These are phyloP conservation scores for Ptychochromis oligacanthus DNA, from an alignment of 2,113 vertebrate species.

Conservation along the genomic window DNA sequence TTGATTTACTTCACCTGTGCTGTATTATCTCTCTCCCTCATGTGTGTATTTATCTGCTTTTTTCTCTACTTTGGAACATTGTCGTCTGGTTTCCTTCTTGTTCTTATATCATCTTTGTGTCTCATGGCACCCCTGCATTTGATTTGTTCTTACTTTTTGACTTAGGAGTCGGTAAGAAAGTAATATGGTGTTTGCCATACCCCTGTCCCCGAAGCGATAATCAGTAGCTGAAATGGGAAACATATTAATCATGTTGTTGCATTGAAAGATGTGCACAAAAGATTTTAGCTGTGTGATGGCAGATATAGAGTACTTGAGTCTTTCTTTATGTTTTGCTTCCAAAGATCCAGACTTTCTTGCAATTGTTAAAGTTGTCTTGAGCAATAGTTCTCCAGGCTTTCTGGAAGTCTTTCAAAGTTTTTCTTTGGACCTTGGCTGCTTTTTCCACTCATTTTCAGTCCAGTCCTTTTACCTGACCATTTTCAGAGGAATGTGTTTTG, in stretches of 20 bases:
- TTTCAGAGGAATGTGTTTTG: not conserved
- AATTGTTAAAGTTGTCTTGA: not conserved
- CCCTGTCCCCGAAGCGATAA: too few species aligned
- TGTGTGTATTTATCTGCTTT: not conserved
- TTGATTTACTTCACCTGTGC: too few species aligned
- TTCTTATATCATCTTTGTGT: not conserved
- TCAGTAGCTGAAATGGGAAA: too few species aligned
- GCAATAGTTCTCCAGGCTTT: not conserved
- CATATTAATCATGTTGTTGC: too few species aligned
- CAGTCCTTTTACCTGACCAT: not conserved
- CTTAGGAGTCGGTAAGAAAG: too few species aligned
- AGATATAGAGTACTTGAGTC: too few species aligned
- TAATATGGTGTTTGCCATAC: too few species aligned
- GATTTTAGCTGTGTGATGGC: too few species aligned
- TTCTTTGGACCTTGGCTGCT: not conserved
- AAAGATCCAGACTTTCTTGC: not conserved
- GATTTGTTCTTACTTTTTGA: too few species aligned
- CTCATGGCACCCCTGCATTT: too few species aligned
- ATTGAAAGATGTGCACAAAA: too few species aligned
- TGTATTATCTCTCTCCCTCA: too few species aligned
- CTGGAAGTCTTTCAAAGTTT: not conserved
- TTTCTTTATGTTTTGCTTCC: not conserved
- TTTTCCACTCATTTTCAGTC: not conserved
- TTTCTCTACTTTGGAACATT: not conserved
- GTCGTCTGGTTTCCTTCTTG: not conserved